A percentile compares a stretch with the other conserved stretches of the same genome.
Conservation (phyloP, 2,797 vertebrate genomes). For the Manis crassicaudata region DNA sequence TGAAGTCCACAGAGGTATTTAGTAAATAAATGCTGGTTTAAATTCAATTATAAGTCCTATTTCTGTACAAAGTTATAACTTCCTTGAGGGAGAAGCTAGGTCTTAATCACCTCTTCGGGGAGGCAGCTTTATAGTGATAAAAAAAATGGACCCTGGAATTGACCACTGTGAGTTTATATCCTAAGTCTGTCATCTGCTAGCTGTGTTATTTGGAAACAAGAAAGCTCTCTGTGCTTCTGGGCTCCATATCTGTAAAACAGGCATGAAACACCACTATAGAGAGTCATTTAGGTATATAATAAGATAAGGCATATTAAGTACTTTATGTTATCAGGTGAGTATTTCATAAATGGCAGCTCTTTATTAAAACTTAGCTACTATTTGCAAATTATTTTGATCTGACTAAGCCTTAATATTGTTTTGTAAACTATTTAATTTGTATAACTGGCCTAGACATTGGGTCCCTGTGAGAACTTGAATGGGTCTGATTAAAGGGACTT, state of each 20-base stretch:
- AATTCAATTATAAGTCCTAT: neutral
- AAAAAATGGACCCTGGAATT: neutral
- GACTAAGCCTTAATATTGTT: neutral
- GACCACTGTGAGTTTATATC: neutral
- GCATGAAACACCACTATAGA: neutral
- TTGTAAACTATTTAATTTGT: neutral
- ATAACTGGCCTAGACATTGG: neutral
- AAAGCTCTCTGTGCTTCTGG: neutral
- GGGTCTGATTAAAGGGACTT: neutral
- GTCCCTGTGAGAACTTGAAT: neutral
- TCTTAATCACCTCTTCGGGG: neutral
- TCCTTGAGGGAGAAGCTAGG: neutral
- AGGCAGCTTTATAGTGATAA: neutral
- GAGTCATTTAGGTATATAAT: neutral
- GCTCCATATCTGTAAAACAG: neutral
- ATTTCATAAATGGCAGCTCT: neutral
- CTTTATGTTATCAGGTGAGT: neutral
- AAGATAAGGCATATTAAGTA: neutral
- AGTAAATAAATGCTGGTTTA: neutral
- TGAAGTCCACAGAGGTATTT: neutral
- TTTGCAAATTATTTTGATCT: neutral
- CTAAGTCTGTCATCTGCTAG: neutral
- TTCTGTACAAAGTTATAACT: neutral
- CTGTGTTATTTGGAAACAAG: neutral
- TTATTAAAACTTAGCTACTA: neutral